Evolutionary conservation across 2,888 invertebrate genomes (phyloP), one percentile per base, ranked within the genome.

Genomic region (Eudasyphora cyanicolor): DNA sequence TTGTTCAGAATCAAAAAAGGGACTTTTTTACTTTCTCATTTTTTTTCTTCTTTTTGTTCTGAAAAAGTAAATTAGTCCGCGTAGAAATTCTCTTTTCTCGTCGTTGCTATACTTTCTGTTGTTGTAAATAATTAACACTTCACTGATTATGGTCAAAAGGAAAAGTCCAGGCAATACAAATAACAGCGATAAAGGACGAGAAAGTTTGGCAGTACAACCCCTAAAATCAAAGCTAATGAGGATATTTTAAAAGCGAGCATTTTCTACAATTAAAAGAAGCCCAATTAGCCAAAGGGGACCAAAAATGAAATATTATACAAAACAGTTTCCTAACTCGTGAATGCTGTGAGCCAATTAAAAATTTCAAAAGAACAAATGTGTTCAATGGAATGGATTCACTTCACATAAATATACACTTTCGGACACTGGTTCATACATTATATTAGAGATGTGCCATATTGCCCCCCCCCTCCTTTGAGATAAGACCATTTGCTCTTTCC

Each of bases 111-210:
- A n/a, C n/a, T 19, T 64, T 35, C 35, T 83, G 42, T 27, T 69
- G 49, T n/a, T 84, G 80, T 84, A 81, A 84, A 82, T 84, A 90
- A 90, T 90, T 90, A 90, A 90, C 90, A 90, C 89, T 90, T 88
- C 88, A 90, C 84, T 90, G 90, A 90, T 90, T 90, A 88, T 89
- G 89, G 88, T 90, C 84, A 84, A 85, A 82, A 82, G 85, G 64
- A 81, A 75, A 2, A 14, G 8, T 3, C 21, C 5, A 8, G 8
- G 24, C 6, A 6, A 8, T 54, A 21, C 4, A 21, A 54, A 21
- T 19, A 19, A 5, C 5, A 5, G 6, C 2, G 19, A 7, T 2
- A 8, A 21, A n/a, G 21, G 54, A 14, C 21, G 24, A 24, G 27
- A 24, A 14, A 57, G 27, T 21, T 54, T 8, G 21, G 54, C 17